Conservation (phyloP, 2,797 vertebrate species). For the Phataginus tricuspis region DNA sequence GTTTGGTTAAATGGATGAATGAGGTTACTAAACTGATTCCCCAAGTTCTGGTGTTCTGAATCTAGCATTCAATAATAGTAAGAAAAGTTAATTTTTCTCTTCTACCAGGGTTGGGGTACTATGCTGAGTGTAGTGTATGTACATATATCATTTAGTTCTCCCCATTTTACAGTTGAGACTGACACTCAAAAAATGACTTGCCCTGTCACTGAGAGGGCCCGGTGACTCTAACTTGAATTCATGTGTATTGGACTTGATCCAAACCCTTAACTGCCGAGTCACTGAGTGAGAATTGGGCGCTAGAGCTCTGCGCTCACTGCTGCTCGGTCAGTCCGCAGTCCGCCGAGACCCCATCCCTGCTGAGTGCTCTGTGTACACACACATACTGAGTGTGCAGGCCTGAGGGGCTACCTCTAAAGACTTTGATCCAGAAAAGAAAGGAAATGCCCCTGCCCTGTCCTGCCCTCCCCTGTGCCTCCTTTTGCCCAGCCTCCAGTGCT, state of each 20-base stretch:
- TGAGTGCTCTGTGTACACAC: not conserved
- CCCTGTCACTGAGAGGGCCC: not conserved
- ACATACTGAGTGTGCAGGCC: not conserved
- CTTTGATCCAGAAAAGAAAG: not conserved
- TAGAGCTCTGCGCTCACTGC: not conserved
- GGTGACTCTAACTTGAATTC: not conserved
- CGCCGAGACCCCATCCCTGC: not conserved
- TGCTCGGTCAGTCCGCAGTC: not conserved
- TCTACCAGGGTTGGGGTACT: not conserved
- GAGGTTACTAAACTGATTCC: not conserved
- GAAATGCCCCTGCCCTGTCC: not conserved
- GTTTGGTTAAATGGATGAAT: not conserved
- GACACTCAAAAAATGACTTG: not conserved
- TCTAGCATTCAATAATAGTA: not conserved
- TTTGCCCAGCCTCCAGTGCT: not conserved
- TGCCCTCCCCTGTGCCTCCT: not conserved
- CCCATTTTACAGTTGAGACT: not conserved
- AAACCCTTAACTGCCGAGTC: not conserved
- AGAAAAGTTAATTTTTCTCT: not conserved
- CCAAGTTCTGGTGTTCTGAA: not conserved
- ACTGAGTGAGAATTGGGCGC: not conserved
- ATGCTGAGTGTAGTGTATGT: not conserved
- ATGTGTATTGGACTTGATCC: not conserved
- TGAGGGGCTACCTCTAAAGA: not conserved
- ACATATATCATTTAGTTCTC: not conserved